A percentile compares a stretch with the other conserved stretches of the same genome.
Conservation (phyloP, 2,113 vertebrate genomes). For the Xiphias gladius region DNA sequence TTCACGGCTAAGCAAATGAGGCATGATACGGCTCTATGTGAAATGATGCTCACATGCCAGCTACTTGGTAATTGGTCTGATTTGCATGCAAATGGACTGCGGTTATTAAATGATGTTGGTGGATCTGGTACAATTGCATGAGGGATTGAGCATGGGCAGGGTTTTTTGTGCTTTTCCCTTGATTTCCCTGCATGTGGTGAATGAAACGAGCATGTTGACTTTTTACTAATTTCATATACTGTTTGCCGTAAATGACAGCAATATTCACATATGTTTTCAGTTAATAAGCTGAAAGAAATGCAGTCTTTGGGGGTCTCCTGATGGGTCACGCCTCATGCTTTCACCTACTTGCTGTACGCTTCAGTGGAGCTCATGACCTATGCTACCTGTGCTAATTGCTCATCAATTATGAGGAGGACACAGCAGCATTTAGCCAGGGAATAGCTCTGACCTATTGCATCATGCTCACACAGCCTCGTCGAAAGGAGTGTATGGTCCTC, state of each 20-base stretch:
- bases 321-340: constrained; percentile 47
- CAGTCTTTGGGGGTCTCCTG: neutral
- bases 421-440: constrained; percentile 54
- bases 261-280: constrained; percentile 24
- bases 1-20: constrained; percentile 78
- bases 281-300: constrained; percentile 5
- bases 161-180: constrained; percentile 2
- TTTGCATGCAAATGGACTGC: constrained; percentile 76
- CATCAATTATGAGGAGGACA: constrained; percentile 79
- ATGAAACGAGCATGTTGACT: constrained; percentile 23
- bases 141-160: constrained; percentile 20
- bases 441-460: constrained; percentile 66
- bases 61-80: constrained; percentile 75
- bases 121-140: constrained; percentile 57
- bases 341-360: constrained; percentile 54
- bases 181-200: constrained; percentile 22
- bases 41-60: constrained; percentile 67
- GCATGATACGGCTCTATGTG: constrained; percentile 66
- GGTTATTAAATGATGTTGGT: constrained; percentile 73
- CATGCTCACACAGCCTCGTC: constrained; percentile 33
- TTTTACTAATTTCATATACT: neutral
- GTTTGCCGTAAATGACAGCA: constrained; percentile 11
- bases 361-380: constrained; percentile 66
- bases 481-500: constrained; percentile 30
- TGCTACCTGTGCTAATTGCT: constrained; percentile 79